Percentiles rank a stretch among this genome's conserved stretches.
These are phyloP conservation scores for Sericinus montela DNA, from an alignment of 2,888 invertebrate species.

Conservation along the genomic window DNA sequence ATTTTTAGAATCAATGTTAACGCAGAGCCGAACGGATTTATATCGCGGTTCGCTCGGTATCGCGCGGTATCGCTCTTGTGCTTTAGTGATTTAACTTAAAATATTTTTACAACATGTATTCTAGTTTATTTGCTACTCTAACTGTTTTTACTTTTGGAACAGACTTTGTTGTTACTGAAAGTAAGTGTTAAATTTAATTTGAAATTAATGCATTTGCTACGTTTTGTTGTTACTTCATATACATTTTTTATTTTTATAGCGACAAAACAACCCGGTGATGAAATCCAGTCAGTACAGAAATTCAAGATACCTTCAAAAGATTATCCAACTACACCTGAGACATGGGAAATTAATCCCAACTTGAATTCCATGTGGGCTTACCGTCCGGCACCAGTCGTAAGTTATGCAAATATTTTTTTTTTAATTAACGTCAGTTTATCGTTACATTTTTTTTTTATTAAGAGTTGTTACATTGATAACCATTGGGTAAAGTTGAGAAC, in stretches of 20 bases:
- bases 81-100: neutral
- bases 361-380: constrained; percentile 36
- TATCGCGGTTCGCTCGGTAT: no score
- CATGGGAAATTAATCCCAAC: constrained; percentile 27
- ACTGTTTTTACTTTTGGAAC: constrained; percentile 24
- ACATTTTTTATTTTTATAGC: constrained; percentile 26
- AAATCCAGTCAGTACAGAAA: constrained; percentile 19
- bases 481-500: no score
- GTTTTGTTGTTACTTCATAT: neutral
- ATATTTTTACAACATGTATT: constrained; percentile 1
- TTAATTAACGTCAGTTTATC: no score
- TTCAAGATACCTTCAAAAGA: constrained; percentile 25
- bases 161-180: constrained; percentile 20
- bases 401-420: no score
- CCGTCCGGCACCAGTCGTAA: constrained; percentile 31
- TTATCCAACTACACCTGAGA: constrained; percentile 21
- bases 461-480: no score
- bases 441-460: no score
- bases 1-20: neutral
- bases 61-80: neutral
- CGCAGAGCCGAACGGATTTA: neutral
- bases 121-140: constrained; percentile 24
- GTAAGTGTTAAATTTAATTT: constrained; percentile 6
- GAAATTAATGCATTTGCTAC: no score
- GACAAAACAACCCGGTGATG: constrained; percentile 30